phyloP scores from a whole-genome alignment of 2,888 invertebrate species.

The Aspidapion aeneum region DNA sequence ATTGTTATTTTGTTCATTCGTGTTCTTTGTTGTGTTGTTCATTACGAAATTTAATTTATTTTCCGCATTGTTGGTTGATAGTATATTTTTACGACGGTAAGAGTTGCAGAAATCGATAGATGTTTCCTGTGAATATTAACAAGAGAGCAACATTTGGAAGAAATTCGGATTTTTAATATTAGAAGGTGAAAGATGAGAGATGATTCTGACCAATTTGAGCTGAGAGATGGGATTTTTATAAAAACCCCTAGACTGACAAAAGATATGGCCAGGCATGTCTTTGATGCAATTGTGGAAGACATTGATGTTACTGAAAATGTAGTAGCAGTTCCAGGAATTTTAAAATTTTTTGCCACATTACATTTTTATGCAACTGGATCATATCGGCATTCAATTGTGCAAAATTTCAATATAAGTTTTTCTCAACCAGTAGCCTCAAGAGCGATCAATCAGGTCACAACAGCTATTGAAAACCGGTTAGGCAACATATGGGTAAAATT shows the following conservation, averaged over 20 bases:
- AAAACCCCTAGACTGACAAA: constrained; percentile 16
- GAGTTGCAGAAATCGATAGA: too few relatives aligned
- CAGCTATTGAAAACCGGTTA: constrained; percentile 8
- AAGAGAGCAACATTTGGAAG: constrained; percentile 2
- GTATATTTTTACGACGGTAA: too few relatives aligned
- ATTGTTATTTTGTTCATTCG: too few relatives aligned
- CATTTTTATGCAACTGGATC: constrained; percentile 24
- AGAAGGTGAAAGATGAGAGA: constrained; percentile 14
- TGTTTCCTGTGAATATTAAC: constrained; percentile 11
- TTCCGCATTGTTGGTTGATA: too few relatives aligned
- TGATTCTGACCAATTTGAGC: constrained; percentile 6
- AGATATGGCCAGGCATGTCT: constrained; percentile 16
- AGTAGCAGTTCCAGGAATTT: constrained; percentile 5
- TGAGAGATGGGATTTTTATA: constrained; percentile 10
- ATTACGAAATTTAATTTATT: too few relatives aligned
- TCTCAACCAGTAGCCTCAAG: constrained; percentile 17
- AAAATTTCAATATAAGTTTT: constrained; percentile 15
- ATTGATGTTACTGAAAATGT: constrained; percentile 9
- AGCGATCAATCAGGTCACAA: constrained; percentile 18
- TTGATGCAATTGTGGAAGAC: constrained; percentile 7
- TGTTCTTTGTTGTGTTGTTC: too few relatives aligned
- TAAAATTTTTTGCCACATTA: constrained; percentile 16
- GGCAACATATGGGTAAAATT: constrained; percentile 16
- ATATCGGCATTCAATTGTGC: constrained; percentile 18
- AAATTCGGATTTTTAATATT: constrained; percentile 10